A percentile compares a stretch with the other conserved stretches of the same genome.
These are phyloP conservation scores for Prietella phreatophila DNA, from an alignment of 2,113 vertebrate species.

Conservation along the genomic window DNA sequence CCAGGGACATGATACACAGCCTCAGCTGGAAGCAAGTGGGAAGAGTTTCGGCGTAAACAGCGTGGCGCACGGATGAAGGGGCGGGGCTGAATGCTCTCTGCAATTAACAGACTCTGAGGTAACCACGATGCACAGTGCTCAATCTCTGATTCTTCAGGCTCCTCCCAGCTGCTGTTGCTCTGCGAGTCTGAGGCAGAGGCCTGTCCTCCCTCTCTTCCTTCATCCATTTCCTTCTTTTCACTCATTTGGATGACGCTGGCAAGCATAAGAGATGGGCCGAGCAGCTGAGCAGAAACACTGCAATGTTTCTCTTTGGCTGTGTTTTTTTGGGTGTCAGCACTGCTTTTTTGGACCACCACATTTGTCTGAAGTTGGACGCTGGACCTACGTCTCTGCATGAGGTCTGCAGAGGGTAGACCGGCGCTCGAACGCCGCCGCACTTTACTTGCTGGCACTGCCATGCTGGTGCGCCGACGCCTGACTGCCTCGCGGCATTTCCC, in stretches of 20 bases:
- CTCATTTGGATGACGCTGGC: conserved; percentile 73
- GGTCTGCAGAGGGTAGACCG: conserved; percentile 74
- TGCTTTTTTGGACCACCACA: not conserved
- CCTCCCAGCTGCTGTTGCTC: conserved; percentile 43
- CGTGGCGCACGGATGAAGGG: conserved; percentile 68
- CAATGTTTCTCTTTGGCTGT: conserved; percentile 23
- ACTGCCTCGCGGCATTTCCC: conserved; percentile 56
- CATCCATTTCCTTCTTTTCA: conserved; percentile 50
- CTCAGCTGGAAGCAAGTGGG: conserved; percentile 71
- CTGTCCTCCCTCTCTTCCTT: conserved; percentile 16
- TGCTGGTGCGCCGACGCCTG: conserved; percentile 41
- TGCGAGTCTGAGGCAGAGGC: conserved; percentile 56
- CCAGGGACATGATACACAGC: conserved; percentile 31
- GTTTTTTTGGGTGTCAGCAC: not conserved
- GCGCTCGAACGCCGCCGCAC: conserved; percentile 80
- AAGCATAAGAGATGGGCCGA: conserved; percentile 74
- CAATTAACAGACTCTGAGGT: conserved; percentile 10
- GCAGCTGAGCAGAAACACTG: conserved; percentile 68
- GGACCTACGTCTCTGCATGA: conserved; percentile 68
- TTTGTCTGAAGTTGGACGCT: conserved; percentile 55
- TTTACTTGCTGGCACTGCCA: conserved; percentile 78
- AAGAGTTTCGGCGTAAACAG: conserved; percentile 75
- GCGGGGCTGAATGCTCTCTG: conserved; percentile 41
- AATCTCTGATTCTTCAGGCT: conserved; percentile 13
- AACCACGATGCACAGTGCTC: conserved; percentile 16